A percentile compares a stretch with the other conserved stretches of the same genome.
These are phyloP conservation scores for Protobothrops mucrosquamatus DNA, from an alignment of 2,113 vertebrate species.

Conservation along the genomic window DNA sequence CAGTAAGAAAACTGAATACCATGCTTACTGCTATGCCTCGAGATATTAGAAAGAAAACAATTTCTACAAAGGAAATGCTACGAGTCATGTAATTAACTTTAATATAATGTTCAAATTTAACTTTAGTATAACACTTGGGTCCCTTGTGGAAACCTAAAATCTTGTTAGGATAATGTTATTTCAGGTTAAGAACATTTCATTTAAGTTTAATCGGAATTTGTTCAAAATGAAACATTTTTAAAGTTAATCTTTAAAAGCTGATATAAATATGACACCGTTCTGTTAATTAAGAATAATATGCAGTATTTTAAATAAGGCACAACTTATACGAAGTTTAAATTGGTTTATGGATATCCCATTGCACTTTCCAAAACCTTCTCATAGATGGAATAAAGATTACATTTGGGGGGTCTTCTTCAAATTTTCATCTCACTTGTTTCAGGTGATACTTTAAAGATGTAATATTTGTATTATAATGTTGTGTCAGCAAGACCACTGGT, in stretches of 20 bases:
- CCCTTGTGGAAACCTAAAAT: neutral
- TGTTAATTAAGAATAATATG: neutral
- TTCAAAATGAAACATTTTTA: neutral
- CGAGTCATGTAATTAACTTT: slow-evolving; percentile 80
- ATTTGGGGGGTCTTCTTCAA: neutral
- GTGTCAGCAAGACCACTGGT: neutral
- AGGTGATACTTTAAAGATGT: neutral
- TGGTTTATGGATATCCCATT: neutral
- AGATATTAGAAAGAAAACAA: slow-evolving; percentile 80
- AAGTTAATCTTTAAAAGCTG: neutral
- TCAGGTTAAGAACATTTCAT: neutral
- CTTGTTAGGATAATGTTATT: neutral
- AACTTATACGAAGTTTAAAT: neutral
- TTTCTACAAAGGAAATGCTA: slow-evolving; percentile 78
- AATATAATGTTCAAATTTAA: slow-evolving; percentile 14
- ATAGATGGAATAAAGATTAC: neutral
- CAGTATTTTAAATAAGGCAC: neutral
- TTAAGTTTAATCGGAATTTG: neutral
- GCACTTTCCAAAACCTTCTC: neutral
- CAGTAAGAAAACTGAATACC: slow-evolving; percentile 84
- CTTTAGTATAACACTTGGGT: slow-evolving; percentile 13
- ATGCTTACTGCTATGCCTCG: slow-evolving; percentile 80
- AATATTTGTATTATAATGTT: neutral
- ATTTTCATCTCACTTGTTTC: neutral
- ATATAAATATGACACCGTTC: neutral